A percentile compares a stretch with the other conserved stretches of the same genome.
phyloP scores from a whole-genome alignment of 2,113 vertebrate species.

The Passer montanus region DNA sequence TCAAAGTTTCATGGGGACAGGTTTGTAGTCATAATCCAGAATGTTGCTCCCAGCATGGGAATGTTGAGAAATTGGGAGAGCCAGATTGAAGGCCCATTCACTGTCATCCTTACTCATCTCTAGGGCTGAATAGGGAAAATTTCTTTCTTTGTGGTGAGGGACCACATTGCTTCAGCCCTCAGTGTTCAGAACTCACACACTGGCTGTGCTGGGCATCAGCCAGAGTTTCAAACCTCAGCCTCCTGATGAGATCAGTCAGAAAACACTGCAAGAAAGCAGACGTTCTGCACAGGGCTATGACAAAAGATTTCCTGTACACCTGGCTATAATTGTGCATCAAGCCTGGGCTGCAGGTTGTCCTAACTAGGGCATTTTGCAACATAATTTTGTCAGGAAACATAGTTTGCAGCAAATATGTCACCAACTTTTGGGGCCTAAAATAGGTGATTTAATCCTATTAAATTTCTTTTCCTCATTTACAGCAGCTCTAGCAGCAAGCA shows the following conservation, averaged over 20 bases:
- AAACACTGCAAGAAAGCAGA: background rate
- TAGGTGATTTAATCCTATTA: slow-evolving; percentile 29
- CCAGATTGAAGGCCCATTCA: background rate
- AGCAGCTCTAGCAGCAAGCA: background rate
- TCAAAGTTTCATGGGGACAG: background rate
- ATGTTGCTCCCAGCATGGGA: background rate
- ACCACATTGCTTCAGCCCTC: background rate
- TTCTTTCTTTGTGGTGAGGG: fast-evolving
- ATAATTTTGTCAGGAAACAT: slow-evolving; percentile 12
- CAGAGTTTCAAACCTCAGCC: background rate
- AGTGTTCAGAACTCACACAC: background rate
- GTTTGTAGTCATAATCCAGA: background rate
- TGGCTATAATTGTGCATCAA: background rate
- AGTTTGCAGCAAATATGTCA: slow-evolving; percentile 1
- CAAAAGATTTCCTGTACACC: background rate
- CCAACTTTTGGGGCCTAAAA: background rate
- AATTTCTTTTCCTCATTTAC: slow-evolving; percentile 41
- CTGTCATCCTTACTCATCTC: background rate
- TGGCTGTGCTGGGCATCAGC: background rate
- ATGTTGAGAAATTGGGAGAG: background rate
- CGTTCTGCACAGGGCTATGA: background rate
- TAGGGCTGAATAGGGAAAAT: background rate
- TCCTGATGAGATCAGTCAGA: background rate
- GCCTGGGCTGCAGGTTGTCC: background rate
- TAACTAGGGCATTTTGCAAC: slow-evolving; percentile 9